Evolutionary conservation across 2,113 vertebrate genomes (phyloP), one percentile per base, ranked within the genome.

Genomic region (Xerus inauris): DNA sequence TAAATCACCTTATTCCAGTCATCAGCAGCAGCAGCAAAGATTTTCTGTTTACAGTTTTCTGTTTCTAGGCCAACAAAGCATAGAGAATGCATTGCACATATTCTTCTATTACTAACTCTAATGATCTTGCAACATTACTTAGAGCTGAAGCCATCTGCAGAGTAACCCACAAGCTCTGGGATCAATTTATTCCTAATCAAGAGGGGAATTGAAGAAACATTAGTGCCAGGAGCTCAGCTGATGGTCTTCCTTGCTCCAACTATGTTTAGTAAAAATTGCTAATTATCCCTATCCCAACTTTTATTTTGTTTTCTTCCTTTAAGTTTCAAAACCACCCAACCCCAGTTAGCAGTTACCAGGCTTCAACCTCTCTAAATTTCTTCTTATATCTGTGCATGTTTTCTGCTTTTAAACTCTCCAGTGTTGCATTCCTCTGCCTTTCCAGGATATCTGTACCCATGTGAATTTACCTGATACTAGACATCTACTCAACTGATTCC

Each of bases 1-100:
- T 95, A 96, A 97, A 91, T 96, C 47, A 90, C 54, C 54, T 84
- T 81, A 95, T 87, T 79, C 71, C 87, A 83, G 79, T 87, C 81
- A 89, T 75, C 94, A 83, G 30, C 81, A 94, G 13, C 65, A 87
- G 12, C 79, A 87, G 72, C 69, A 92, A 95, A 80, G 47, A 76
- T 77, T 40, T 83, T 28, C 80, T 79, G 6, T 51, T 88, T 65
- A 95, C 82, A 94, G 40, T 24, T 69, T 75, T 84, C 81, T 89
- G 40, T 89, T 83, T 96, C 75, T 87, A 49, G 14, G 20, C 17
- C 47, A 57, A 35, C 49, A 95, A n/a, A 80, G 32, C 32, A 91
- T 22, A 85, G 79, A 65, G 11, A 94, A 87, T 30, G 14, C 24
- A 67, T 71, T 62, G 32, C 28, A 26, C 8, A 16, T 38, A 47